Percentiles rank a stretch among this genome's conserved stretches.
Conservation (phyloP, 1,140 invertebrate genomes). For the Odontomachus brunneus region DNA sequence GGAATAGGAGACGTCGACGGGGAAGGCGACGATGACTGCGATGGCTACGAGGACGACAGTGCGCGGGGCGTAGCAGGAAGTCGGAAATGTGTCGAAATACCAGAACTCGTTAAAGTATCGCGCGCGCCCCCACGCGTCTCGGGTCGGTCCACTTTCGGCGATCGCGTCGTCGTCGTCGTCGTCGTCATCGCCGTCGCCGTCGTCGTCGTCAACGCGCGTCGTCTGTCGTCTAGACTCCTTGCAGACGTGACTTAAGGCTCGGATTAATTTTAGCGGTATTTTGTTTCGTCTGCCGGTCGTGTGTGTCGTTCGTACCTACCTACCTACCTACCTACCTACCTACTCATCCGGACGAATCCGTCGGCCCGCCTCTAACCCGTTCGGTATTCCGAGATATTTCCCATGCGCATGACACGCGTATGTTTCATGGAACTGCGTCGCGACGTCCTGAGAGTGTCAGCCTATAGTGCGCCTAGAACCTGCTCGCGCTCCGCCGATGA, state of each 20-base stretch:
- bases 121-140: conserved; percentile 60
- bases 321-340: neutral
- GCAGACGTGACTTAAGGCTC: conserved; percentile 80
- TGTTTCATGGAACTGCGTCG: conserved; percentile 57
- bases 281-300: conserved; percentile 78
- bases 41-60: neutral
- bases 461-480: conserved; percentile 20
- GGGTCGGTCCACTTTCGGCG: conserved; percentile 49
- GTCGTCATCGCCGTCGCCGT: conserved; percentile 59
- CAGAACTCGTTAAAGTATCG: conserved; percentile 57
- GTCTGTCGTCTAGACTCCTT: conserved; percentile 78
- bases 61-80: conserved; percentile 19
- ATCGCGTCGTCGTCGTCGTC: conserved; percentile 50
- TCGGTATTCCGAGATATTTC: conserved; percentile 70
- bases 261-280: conserved; percentile 82
- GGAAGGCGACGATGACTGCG: conserved; percentile 14
- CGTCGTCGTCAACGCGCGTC: conserved; percentile 59
- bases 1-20: conserved; percentile 29
- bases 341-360: conserved; percentile 46
- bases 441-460: conserved; percentile 38
- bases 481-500: conserved; percentile 7
- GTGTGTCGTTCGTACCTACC: conserved; percentile 28
- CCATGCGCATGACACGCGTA: conserved; percentile 55
- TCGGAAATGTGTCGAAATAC: conserved; percentile 60
- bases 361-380: conserved; percentile 49